Evolutionary conservation across 2,888 invertebrate genomes (phyloP), one percentile per base, ranked within the genome.

Genomic region (Odontothrips loti): DNA sequence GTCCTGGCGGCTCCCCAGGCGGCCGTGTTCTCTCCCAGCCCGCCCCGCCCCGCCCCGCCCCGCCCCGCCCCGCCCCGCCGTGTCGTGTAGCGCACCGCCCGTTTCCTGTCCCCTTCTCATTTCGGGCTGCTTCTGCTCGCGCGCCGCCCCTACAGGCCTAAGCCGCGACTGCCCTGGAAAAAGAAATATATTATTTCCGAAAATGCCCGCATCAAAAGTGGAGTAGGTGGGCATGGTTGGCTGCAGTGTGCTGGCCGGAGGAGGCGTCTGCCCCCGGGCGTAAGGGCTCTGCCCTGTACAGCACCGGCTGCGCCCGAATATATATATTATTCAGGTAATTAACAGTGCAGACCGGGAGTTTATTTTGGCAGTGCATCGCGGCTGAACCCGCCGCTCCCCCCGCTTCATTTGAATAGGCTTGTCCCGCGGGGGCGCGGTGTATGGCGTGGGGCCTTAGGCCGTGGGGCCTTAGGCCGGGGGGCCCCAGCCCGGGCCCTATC

Each of bases 31-130:
- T 11, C 68, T 23, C 68, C 68, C 63, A 63, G 63, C 9, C 63
- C 68, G 23, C 68, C 23, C 68, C 68, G 68, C 68, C 68, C 68
- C 23, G 23, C 68, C 68, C 23, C 68, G 6, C 58, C 58, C 15
- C 58, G 15, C 58, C 58, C 15, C 58, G 15, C 17, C 15, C 58
- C 58, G 15, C 58, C 15, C 58, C n/a, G 17, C 6, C 58, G 20
- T 58, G 58, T 58, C 58, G 58, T 58, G 58, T 58, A 58, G 58
- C 58, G 58, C 58, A 58, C 68, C 68, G 68, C 68, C 23, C 68
- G 68, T 75, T 75, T 75, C 68, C 68, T 75, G 68, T 75, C 68
- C 68, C 68, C 68, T 75, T 27, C 27, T 75, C 68, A 75, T 75
- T 75, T 75, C 27, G 68, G 68, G 58, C 58, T 43, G 12, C 17